A percentile compares a stretch with the other conserved stretches of the same genome.
phyloP scores from a whole-genome alignment of 2,888 invertebrate species.

The Drosophila hamatofila region DNA sequence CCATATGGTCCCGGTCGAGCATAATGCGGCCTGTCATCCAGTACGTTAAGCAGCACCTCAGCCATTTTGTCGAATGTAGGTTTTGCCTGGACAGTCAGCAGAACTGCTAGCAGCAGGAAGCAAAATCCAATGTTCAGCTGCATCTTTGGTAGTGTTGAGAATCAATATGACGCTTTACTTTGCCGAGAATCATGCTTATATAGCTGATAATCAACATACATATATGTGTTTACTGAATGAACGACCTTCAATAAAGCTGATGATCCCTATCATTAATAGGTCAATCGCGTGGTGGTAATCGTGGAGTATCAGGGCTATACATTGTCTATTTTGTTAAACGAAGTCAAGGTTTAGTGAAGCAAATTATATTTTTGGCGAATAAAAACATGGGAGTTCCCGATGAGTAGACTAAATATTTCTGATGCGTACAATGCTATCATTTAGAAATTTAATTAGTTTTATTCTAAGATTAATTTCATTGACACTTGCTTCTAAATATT shows the following conservation, averaged over 20 bases:
- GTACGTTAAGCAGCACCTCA: constrained; percentile 51
- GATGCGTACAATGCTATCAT: neutral
- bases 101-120: constrained; percentile 23
- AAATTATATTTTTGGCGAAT: neutral
- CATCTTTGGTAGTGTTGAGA: constrained; percentile 38
- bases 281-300: constrained; percentile 12
- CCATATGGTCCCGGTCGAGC: constrained; percentile 15
- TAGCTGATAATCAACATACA: constrained; percentile 44
- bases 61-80: constrained; percentile 76
- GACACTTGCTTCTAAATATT: no score
- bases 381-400: neutral
- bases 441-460: neutral
- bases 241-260: constrained; percentile 26
- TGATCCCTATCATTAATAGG: constrained; percentile 14
- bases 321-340: neutral
- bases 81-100: constrained; percentile 33
- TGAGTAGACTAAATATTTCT: neutral
- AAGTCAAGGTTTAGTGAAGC: neutral
- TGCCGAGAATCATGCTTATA: constrained; percentile 38
- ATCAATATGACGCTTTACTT: neutral
- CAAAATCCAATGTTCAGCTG: constrained; percentile 32
- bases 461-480: neutral
- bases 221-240: neutral
- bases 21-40: constrained; percentile 40
- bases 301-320: neutral